Percentiles rank a stretch among this genome's conserved stretches.
Conservation (phyloP, 2,113 vertebrate species). For the Siniperca knerii region DNA sequence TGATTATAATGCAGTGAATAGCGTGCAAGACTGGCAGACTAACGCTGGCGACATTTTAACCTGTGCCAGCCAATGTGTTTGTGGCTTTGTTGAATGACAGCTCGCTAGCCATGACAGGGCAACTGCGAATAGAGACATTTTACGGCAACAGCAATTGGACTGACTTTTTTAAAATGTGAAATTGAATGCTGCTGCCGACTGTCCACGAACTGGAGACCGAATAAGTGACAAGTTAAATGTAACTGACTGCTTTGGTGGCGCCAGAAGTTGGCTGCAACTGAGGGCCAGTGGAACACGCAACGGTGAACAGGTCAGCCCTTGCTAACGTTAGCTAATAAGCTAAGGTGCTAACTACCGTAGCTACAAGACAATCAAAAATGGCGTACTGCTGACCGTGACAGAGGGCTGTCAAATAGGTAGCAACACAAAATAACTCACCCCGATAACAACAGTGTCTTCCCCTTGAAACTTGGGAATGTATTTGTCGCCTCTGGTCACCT, state of each 20-base stretch:
- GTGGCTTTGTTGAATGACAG: conserved; percentile 80
- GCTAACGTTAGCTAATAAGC: conserved; percentile 64
- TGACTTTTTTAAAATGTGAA: not conserved
- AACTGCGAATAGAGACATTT: conserved; percentile 30
- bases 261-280: not conserved
- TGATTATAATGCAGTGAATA: not conserved
- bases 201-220: fast-evolving
- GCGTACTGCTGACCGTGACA: conserved; percentile 49
- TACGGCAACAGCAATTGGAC: not conserved
- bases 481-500: conserved; percentile 91
- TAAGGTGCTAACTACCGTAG: conserved; percentile 64
- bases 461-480: conserved; percentile 92
- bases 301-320: conserved; percentile 59
- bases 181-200: fast-evolving
- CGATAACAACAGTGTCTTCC: conserved; percentile 90
- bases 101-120: conserved; percentile 62
- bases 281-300: conserved; percentile 37
- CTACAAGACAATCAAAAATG: conserved; percentile 73
- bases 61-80: conserved; percentile 21
- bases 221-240: not conserved
- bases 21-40: not conserved
- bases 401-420: not conserved
- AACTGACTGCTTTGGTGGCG: not conserved
- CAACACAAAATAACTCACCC: conserved; percentile 83
- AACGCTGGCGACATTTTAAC: conserved; percentile 31